Percentiles rank a stretch among this genome's conserved stretches.
Conservation (phyloP, 2,888 invertebrate species). For the Kryphioiulus occultus region DNA sequence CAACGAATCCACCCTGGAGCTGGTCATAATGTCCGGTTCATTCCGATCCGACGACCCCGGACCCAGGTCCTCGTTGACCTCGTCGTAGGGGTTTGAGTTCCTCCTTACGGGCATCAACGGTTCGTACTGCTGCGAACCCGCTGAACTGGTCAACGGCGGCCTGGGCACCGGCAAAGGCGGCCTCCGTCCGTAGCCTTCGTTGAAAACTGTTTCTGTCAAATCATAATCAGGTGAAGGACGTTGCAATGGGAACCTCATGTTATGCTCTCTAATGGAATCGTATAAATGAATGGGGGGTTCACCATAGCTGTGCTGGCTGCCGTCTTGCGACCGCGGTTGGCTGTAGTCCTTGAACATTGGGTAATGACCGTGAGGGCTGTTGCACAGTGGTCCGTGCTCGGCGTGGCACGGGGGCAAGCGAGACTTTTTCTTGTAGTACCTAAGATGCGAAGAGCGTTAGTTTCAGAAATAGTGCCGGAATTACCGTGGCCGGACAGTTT, state of each 20-base stretch:
- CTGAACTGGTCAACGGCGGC: neutral
- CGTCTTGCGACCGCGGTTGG: neutral
- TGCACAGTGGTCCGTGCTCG: neutral
- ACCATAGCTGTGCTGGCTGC: neutral
- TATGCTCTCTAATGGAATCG: slow-evolving; percentile 10
- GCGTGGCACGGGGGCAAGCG: slow-evolving; percentile 17
- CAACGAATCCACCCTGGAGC: slow-evolving; percentile 4
- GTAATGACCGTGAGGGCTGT: neutral
- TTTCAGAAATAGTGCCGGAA: too few relatives aligned
- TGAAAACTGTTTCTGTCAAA: slow-evolving; percentile 20
- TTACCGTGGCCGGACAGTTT: too few relatives aligned
- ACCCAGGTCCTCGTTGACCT: neutral
- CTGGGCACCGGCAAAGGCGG: neutral
- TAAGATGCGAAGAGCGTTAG: neutral
- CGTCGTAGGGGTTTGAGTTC: neutral
- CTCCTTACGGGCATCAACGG: neutral
- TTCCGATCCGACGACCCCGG: neutral
- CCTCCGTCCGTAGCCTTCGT: neutral
- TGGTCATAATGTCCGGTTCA: slow-evolving; percentile 4
- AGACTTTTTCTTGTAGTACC: slow-evolving; percentile 25
- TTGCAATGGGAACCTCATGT: slow-evolving; percentile 12
- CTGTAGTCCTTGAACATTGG: neutral
- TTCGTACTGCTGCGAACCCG: neutral
- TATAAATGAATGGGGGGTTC: slow-evolving; percentile 25
- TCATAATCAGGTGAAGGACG: slow-evolving; percentile 3